Evolutionary conservation across 2,888 invertebrate species (phyloP).

Genomic region (Chymomyza fuscimana): DNA sequence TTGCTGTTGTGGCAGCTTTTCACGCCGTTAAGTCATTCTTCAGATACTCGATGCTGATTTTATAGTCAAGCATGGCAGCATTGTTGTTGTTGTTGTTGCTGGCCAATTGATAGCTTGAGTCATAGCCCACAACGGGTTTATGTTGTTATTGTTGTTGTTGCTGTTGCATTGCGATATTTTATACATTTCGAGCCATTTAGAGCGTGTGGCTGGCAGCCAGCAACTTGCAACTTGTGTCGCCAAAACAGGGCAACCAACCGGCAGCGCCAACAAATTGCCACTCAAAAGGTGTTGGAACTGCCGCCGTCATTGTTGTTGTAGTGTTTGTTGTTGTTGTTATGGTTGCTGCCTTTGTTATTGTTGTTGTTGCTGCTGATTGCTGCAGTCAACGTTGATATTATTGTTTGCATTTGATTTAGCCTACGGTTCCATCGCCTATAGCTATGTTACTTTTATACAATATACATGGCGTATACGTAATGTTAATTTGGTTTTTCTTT

Average conservation of each 20-base stretch:
- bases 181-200: slow-evolving; percentile 9
- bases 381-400: slow-evolving; percentile 29
- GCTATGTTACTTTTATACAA: neutral
- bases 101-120: slow-evolving; percentile 71
- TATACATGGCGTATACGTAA: slow-evolving; percentile 13
- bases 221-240: slow-evolving; percentile 52
- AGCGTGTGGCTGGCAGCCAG: neutral
- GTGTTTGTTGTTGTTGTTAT: slow-evolving; percentile 40
- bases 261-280: slow-evolving; percentile 70
- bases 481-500: slow-evolving; percentile 8
- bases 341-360: slow-evolving; percentile 7
- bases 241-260: slow-evolving; percentile 45
- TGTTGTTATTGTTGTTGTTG: neutral
- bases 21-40: slow-evolving; percentile 69
- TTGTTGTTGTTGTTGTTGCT: slow-evolving; percentile 30
- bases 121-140: slow-evolving; percentile 66
- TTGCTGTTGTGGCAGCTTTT: slow-evolving; percentile 33
- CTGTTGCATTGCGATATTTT: slow-evolving; percentile 16
- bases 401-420: slow-evolving; percentile 49
- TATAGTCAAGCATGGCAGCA: slow-evolving; percentile 48
- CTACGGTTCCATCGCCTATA: neutral
- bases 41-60: slow-evolving; percentile 68
- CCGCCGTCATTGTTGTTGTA: slow-evolving; percentile 41
- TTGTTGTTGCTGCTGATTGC: slow-evolving; percentile 12
- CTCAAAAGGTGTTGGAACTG: slow-evolving; percentile 69